These are phyloP conservation scores for Fulmarus glacialis DNA, from an alignment of 2,113 vertebrate genomes.

Conservation along the genomic window DNA sequence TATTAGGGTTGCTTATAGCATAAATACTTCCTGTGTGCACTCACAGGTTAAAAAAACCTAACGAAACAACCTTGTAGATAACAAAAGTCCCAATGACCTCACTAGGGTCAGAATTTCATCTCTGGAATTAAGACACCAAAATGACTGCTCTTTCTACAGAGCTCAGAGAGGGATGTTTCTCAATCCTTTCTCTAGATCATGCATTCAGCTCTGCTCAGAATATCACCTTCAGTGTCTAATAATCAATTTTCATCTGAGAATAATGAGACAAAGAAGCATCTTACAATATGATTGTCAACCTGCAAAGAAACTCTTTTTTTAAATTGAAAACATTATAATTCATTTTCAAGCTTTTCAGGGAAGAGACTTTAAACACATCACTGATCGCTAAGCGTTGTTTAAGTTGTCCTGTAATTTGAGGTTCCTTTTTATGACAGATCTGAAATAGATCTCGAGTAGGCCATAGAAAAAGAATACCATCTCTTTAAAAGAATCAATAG, in stretches of 20 bases:
- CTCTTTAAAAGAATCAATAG: constrained; percentile 75
- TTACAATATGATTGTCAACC: not conserved
- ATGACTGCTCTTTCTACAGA: not conserved
- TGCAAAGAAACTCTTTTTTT: not conserved
- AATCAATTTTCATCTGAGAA: not conserved
- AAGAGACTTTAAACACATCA: not conserved
- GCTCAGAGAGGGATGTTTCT: not conserved
- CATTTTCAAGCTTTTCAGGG: not conserved
- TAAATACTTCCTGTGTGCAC: not conserved
- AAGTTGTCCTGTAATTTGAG: constrained; percentile 58
- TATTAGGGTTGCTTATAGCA: not conserved
- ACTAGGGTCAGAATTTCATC: not conserved
- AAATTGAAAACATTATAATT: not conserved
- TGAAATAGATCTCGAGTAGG: constrained; percentile 67
- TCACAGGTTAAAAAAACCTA: not conserved
- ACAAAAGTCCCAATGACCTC: not conserved
- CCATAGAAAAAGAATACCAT: constrained; percentile 45
- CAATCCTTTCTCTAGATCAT: not conserved
- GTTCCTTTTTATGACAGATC: constrained; percentile 56
- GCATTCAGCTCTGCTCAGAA: not conserved
- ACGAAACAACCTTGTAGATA: not conserved
- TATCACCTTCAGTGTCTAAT: not conserved
- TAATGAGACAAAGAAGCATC: not conserved
- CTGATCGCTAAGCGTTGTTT: constrained; percentile 7
- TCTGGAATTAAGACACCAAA: not conserved